Conservation (phyloP, 2,797 vertebrate genomes). For the Pelobates cultripes region DNA sequence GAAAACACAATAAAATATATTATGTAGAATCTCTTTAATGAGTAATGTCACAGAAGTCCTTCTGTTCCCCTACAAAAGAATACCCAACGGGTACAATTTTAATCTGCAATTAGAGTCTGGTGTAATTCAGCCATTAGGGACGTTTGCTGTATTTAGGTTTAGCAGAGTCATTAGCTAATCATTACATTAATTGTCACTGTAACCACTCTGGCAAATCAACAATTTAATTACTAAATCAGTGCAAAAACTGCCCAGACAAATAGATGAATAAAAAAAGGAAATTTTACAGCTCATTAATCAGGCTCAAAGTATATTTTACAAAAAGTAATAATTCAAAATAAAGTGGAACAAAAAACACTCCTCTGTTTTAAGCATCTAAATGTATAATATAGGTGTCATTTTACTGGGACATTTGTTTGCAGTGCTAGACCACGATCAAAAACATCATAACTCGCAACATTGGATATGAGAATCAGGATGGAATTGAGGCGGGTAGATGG, state of each 20-base stretch:
- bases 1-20: constrained; percentile 34
- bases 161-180: constrained; percentile 30
- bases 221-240: neutral
- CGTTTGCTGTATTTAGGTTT: constrained; percentile 16
- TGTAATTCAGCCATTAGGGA: constrained; percentile 35
- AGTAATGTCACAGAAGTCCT: constrained; percentile 25
- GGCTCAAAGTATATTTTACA: too few species aligned
- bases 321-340: neutral
- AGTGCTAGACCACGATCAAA: too few species aligned
- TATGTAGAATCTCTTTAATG: constrained; percentile 35
- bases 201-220: constrained; percentile 1
- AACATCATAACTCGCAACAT: too few species aligned
- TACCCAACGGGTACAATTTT: constrained; percentile 31
- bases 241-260: neutral
- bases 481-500: too few species aligned
- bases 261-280: neutral
- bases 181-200: constrained; percentile 28
- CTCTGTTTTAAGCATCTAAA: too few species aligned
- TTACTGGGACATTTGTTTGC: too few species aligned
- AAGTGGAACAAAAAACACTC: neutral
- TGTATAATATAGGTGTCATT: too few species aligned
- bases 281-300: too few species aligned
- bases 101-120: constrained; percentile 32
- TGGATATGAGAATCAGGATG: too few species aligned
- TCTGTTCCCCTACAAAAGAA: constrained; percentile 25